Base-by-base conservation (phyloP, 2,888 invertebrate species). In the Entomobrya multifasciata region DNA sequence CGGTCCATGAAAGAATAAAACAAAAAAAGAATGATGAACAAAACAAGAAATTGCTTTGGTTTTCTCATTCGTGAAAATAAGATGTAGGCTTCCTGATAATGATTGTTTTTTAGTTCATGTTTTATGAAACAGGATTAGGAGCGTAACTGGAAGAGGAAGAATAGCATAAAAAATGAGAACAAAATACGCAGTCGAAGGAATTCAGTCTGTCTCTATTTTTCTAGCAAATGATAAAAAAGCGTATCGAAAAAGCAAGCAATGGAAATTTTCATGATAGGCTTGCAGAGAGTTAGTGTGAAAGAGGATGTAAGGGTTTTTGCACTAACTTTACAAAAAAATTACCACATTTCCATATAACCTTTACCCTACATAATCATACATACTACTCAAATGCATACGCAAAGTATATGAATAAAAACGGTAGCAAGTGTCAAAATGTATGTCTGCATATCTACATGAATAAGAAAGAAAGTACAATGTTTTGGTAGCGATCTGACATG, bases 61-160 rank as follows among this genome's bases (percentile, higher is more conserved):
- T 67, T 67, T 67, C 41, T 22, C 44, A 67, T 44, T 20, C 41
- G 17, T 65, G 65, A 17, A 65, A 65, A 41, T 67, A 44, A 44
- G 70, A 47, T 25, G 47, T 25, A 44, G 44, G 22, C 25, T 13
- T 70, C 47, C 25, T 70, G 70, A 70, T 70, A 70, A 70, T 70
- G 47, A 70, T 70, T 70, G 70, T 70, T 70, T 67, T 62, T 70
- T 70, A 52, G 55, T 55, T 74, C 74, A 74, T 74, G 74, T 74
- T 74, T 74, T 74, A 74, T 74, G 74, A 74, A 74, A 74, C 74
- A 74, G 55, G 74, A 55, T 74, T 52, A 74, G 36, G 74, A 74
- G 11, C 52, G 74, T 74, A 36, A 74, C 55, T 55, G 36, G 74
- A 52, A 70, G 25, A 44, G 2, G 25, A 70, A 49, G 17, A 49